Percentiles rank a stretch among this genome's conserved stretches.
Evolutionary conservation across 1,140 invertebrate species (phyloP).

Genomic region (Caenorhabditis inopinata): DNA sequence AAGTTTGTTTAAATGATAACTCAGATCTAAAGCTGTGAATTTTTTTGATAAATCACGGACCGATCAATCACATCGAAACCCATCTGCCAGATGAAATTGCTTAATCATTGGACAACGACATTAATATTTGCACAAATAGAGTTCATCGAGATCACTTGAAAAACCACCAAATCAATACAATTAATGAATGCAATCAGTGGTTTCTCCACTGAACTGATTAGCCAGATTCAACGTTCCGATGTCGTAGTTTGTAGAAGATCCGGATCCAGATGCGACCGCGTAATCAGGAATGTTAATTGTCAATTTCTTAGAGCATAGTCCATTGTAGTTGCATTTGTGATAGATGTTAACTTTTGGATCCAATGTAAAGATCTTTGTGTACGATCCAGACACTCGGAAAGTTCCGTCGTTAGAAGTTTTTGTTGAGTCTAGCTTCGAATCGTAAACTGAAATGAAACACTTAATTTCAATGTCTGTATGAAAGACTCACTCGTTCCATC

Average conservation of each 20-base stretch:
- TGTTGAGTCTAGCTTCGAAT: neutral
- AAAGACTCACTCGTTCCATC: neutral
- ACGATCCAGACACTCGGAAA: neutral
- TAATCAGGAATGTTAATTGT: constrained; percentile 59
- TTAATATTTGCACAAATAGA: neutral
- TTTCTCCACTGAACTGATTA: constrained; percentile 58
- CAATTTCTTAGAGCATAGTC: constrained; percentile 49
- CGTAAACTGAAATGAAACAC: neutral
- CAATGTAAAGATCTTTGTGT: constrained; percentile 26
- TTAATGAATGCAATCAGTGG: constrained; percentile 58
- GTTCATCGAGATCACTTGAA: neutral
- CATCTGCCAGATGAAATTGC: too few relatives aligned
- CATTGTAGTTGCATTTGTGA: constrained; percentile 15
- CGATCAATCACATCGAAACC: too few relatives aligned
- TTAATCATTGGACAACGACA: too few relatives aligned
- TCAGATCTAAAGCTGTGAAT: too few relatives aligned
- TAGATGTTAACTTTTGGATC: constrained; percentile 20
- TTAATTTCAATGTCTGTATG: neutral
- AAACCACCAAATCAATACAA: neutral
- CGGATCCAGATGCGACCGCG: constrained; percentile 52
- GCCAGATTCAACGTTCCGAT: constrained; percentile 57
- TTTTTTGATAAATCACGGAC: too few relatives aligned
- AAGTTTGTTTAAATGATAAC: too few relatives aligned
- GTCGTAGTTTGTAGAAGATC: constrained; percentile 54
- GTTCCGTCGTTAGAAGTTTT: constrained; percentile 8